Conservation (phyloP, 2,888 invertebrate genomes). For the Pimpla rufipes region DNA sequence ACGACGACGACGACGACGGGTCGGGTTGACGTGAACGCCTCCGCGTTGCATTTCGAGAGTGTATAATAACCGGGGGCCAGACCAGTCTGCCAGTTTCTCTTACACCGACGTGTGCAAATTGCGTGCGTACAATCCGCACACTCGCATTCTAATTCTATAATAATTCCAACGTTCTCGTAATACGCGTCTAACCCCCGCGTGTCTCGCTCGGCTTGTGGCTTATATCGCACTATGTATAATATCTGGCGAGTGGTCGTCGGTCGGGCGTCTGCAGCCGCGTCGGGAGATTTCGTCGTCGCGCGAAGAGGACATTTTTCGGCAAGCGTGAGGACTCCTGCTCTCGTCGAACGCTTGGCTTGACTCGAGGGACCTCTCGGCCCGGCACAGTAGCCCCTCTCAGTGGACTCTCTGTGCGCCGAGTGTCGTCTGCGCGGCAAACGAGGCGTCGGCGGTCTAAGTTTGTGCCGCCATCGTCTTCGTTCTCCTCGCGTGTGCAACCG, state of each 20-base stretch:
- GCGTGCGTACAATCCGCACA: constrained; percentile 26
- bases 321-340: constrained; percentile 18
- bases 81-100: constrained; percentile 69
- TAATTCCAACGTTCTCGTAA: constrained; percentile 65
- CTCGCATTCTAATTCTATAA: constrained; percentile 67
- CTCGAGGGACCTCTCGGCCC: constrained; percentile 27
- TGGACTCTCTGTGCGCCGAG: constrained; percentile 13
- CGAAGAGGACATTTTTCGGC: constrained; percentile 37
- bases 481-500: not conserved
- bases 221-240: constrained; percentile 34
- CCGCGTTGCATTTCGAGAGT: constrained; percentile 67
- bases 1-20: constrained; percentile 27
- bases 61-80: constrained; percentile 70
- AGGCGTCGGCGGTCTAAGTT: constrained; percentile 63
- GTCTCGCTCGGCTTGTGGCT: constrained; percentile 10
- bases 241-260: constrained; percentile 33
- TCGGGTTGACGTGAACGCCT: constrained; percentile 64
- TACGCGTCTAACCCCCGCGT: constrained; percentile 22
- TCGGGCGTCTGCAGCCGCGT: constrained; percentile 30
- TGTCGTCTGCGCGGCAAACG: constrained; percentile 49
- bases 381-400: constrained; percentile 16
- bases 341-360: constrained; percentile 33
- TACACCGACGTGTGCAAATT: constrained; percentile 7
- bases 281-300: constrained; percentile 42
- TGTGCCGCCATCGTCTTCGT: not conserved